Evolutionary conservation across 2,888 invertebrate species (phyloP), one percentile per base, ranked within the genome.

Genomic region (Acholoe squamosa): DNA sequence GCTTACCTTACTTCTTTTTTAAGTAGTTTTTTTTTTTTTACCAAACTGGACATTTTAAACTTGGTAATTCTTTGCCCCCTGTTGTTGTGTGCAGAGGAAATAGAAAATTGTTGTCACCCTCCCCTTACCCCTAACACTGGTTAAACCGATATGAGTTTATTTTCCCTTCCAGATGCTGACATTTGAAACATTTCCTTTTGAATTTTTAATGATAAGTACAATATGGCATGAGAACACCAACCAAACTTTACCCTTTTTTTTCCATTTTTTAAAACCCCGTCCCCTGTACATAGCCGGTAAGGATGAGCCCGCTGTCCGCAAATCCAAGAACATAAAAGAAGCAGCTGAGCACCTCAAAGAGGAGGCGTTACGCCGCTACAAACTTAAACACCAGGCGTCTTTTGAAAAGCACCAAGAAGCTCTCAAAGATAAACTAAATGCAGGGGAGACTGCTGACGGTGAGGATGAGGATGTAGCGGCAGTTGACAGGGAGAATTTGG

Each of bases 291-390:
- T 86, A 86, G 86, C 86, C 14, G 28, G 28, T 56, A 19, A 54
- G 14, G 28, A 52, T 0, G 10, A 84, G 10, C 12, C 33, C 16
- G n/a, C 5, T 76, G 61, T 7, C 1, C 86, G 86, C 54, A 91
- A 91, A 43, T 76, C 91, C n/a, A 76, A 33, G 33, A 89, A 91
- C 31, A 54, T 91, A 0, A 77, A 84, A 84, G 90, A 90, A 76
- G 91, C 91, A 16, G 77, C 91, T 0, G 10, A 3, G 0, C 84
- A 89, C 14, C 67, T 91, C 31, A 91, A 91, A 33, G 91, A 43
- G 31, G 91, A 91, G 71, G 91, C 91, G 22, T 43, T 91, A n/a
- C 80, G 91, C 14, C 28, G 92, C 22, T 92, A 92, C 86, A 16
- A 76, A 71, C 14, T 31, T 22, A 76, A 84, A 80, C 92, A 92